A percentile compares a stretch with the other conserved stretches of the same genome.
Conservation (phyloP, 2,797 vertebrate genomes). For the Cuniculus paca region DNA sequence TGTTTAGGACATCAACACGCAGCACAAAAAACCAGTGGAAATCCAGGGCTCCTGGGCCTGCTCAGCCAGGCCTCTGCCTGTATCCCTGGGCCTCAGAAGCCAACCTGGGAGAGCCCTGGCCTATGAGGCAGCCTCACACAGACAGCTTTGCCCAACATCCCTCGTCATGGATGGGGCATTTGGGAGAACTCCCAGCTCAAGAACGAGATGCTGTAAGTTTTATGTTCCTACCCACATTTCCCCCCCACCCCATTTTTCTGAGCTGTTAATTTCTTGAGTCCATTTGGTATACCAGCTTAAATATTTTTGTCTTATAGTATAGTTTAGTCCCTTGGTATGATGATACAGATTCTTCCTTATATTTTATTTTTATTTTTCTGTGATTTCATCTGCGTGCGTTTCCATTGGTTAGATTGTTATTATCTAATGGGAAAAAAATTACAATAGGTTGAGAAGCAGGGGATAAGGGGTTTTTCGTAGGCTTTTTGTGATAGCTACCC, state of each 20-base stretch:
- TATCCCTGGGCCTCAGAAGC: conserved; percentile 95
- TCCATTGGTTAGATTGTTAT: not conserved
- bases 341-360: not conserved
- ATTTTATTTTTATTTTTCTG: conserved; percentile 15
- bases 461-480: not conserved
- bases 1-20: conserved; percentile 95
- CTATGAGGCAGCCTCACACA: not conserved
- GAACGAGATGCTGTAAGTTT: not conserved
- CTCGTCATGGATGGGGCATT: not conserved
- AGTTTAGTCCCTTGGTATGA: not conserved
- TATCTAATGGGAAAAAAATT: not conserved
- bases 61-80: conserved; percentile 97
- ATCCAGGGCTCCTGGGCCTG: conserved; percentile 95
- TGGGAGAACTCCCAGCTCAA: not conserved
- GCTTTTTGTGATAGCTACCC: not conserved
- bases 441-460: not conserved
- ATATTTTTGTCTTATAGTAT: not conserved
- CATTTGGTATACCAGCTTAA: not conserved
- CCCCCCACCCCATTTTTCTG: not conserved
- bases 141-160: not conserved
- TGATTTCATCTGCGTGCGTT: not conserved
- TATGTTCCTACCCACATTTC: not conserved
- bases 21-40: conserved; percentile 82
- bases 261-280: not conserved
- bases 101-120: conserved; percentile 77